phyloP scores from a whole-genome alignment of 92 coral and sea anemone genomes.

The Nematostella vectensis region DNA sequence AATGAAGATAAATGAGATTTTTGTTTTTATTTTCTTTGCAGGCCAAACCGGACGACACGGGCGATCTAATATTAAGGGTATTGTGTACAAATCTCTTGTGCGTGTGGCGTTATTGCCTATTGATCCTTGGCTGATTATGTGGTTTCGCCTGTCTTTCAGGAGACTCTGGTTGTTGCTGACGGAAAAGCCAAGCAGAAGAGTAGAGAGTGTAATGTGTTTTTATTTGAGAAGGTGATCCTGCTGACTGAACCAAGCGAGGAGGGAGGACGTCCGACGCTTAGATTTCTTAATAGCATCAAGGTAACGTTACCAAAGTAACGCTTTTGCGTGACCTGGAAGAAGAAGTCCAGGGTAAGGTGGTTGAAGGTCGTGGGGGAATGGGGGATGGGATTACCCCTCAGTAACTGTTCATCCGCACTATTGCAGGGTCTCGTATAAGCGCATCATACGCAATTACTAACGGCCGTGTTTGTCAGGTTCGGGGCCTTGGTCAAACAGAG shows the following conservation, averaged over 20 bases:
- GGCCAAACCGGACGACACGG: slow-evolving; percentile 62
- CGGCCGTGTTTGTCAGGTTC: slow-evolving; percentile 53
- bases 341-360: no score
- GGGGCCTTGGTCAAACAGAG: slow-evolving; percentile 79
- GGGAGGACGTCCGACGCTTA: slow-evolving; percentile 64
- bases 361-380: no score
- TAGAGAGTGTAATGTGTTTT: slow-evolving; percentile 68
- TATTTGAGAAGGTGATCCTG: slow-evolving; percentile 56
- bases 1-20: background rate
- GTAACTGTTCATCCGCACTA: no score
- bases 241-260: slow-evolving; percentile 56
- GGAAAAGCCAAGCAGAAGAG: slow-evolving; percentile 73
- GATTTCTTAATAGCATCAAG: slow-evolving; percentile 55
- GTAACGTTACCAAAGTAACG: slow-evolving; percentile 15
- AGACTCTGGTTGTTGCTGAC: slow-evolving; percentile 59
- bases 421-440: no score
- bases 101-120: no score
- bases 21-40: slow-evolving; percentile 2
- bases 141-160: slow-evolving; percentile 25
- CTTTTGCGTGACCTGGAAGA: no score
- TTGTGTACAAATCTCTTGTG: no score
- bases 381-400: no score
- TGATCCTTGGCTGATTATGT: no score
- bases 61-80: slow-evolving; percentile 57
- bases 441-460: no score